phyloP scores from a whole-genome alignment of 2,888 invertebrate species.

The Acanthoscelides obtectus region DNA sequence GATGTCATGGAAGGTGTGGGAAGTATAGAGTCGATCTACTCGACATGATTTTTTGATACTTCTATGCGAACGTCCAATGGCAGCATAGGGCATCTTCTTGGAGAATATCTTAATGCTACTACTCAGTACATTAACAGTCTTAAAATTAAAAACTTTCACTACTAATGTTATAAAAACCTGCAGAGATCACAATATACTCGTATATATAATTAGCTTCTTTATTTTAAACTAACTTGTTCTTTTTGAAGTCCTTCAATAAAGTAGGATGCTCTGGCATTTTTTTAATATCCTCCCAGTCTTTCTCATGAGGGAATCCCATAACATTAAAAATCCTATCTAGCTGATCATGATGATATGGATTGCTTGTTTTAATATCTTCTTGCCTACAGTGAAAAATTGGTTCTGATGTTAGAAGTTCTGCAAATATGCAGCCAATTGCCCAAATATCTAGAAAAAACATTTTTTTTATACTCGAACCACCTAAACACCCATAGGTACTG shows the following conservation, averaged over 20 bases:
- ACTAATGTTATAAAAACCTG: too few species aligned
- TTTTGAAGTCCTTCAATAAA: constrained; percentile 91
- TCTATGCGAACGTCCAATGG: too few species aligned
- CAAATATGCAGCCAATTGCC: constrained; percentile 99
- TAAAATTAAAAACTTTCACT: too few species aligned
- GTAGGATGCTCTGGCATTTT: constrained; percentile 99
- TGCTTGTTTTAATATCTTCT: constrained; percentile 98
- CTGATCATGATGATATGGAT: constrained; percentile 99
- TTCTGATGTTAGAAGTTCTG: constrained; percentile 96
- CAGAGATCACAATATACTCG: neutral
- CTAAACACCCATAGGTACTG: too few species aligned
- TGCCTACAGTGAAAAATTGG: constrained; percentile 99
- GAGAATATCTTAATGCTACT: too few species aligned
- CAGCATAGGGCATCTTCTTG: too few species aligned
- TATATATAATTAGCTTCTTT: neutral
- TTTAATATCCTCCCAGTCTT: constrained; percentile 98
- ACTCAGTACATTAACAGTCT: too few species aligned
- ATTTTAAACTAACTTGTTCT: constrained; percentile 66
- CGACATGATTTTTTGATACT: too few species aligned
- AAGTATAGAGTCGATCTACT: too few species aligned
- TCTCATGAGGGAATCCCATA: constrained; percentile 97
- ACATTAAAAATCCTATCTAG: constrained; percentile 97
- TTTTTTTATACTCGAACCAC: too few species aligned
- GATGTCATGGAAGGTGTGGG: too few species aligned
- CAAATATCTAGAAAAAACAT: constrained; percentile 75